Evolutionary conservation across 2,888 invertebrate species (phyloP).

Genomic region (Euzetes globulus): DNA sequence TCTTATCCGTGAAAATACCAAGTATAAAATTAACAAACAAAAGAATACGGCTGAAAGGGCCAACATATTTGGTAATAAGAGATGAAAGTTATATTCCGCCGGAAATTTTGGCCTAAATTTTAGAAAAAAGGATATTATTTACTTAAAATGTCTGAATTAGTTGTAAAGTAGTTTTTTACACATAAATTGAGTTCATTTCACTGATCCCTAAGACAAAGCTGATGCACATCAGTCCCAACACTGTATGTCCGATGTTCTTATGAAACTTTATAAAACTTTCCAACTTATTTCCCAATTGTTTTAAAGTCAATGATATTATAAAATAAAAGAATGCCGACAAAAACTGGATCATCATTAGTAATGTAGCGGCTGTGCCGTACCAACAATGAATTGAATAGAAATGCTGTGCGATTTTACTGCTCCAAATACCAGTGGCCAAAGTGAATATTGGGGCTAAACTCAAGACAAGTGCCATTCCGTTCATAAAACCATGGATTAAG

Average conservation of each 20-base stretch:
- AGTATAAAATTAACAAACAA: not conserved
- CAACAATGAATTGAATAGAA: slow-evolving; percentile 21
- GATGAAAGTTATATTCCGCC: not conserved
- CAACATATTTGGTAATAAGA: not conserved
- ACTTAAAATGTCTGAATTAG: not conserved
- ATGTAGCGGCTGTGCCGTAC: not conserved
- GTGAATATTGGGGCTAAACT: not conserved
- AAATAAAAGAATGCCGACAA: not conserved
- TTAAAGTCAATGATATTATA: not conserved
- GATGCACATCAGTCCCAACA: no score
- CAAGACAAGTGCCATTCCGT: not conserved
- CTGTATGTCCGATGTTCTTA: no score
- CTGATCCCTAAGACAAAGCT: not conserved
- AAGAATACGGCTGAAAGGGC: not conserved
- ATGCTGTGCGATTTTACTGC: not conserved
- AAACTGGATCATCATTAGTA: not conserved
- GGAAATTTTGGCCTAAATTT: not conserved
- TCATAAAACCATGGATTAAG: not conserved
- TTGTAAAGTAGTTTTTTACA: not conserved
- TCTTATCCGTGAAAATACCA: not conserved
- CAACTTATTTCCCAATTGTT: not conserved
- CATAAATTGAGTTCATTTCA: not conserved
- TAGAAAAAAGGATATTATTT: not conserved
- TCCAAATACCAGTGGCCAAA: not conserved
- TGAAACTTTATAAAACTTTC: no score